Evolutionary conservation across 53 echinoderm and acorn worm species (phyloP).

Genomic region (Antedon mediterranea): DNA sequence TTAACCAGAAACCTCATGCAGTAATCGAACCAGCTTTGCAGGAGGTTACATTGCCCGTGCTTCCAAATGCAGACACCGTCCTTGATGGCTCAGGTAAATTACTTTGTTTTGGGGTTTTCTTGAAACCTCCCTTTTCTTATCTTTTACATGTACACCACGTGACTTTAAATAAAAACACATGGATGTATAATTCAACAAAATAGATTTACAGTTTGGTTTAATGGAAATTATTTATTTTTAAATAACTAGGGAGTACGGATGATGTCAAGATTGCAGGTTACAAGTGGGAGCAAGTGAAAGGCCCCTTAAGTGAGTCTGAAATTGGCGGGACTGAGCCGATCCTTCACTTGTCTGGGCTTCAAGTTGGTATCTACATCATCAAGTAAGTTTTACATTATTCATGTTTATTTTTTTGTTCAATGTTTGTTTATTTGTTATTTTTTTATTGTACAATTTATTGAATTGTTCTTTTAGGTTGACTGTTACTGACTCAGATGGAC

Average conservation of each 20-base stretch:
- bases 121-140: too few relatives aligned
- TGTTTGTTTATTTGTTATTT: background rate
- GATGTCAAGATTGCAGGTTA: conserved; percentile 50
- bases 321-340: conserved; percentile 40
- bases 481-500: conserved; percentile 73
- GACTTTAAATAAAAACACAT: too few relatives aligned
- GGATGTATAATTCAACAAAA: too few relatives aligned
- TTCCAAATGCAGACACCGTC: conserved; percentile 46
- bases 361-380: conserved; percentile 56
- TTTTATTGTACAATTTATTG: background rate
- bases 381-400: conserved; percentile 21
- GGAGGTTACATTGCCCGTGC: conserved; percentile 24
- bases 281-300: conserved; percentile 68
- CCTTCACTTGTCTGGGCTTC: conserved; percentile 35
- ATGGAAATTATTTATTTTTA: background rate
- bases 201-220: too few relatives aligned
- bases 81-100: conserved; percentile 64
- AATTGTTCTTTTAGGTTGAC: conserved; percentile 34
- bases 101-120: too few relatives aligned
- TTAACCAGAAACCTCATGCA: conserved; percentile 65
- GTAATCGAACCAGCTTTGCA: conserved; percentile 48
- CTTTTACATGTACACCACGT: too few relatives aligned
- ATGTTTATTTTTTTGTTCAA: too few relatives aligned
- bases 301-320: conserved; percentile 46
- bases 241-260: conserved; percentile 56